A percentile compares a stretch with the other conserved stretches of the same genome.
Evolutionary conservation across 2,113 vertebrate species (phyloP).

Genomic region (Corythoichthys haematopterus): DNA sequence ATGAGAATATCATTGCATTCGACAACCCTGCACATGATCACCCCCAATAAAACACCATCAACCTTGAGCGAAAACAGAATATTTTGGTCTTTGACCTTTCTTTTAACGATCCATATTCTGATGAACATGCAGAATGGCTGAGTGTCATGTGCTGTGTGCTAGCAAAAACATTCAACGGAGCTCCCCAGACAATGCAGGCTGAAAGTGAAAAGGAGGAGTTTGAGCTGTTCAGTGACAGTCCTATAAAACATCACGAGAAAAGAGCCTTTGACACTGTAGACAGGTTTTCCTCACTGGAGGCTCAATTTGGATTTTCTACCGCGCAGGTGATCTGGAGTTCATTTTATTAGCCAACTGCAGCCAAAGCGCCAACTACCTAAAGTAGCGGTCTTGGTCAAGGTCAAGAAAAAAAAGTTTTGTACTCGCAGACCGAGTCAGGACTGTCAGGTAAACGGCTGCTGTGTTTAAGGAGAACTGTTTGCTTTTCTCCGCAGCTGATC

Average conservation of each 20-base stretch:
- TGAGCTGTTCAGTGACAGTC: background rate
- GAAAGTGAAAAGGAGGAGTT: conserved; percentile 21
- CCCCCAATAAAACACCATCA: background rate
- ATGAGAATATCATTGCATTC: too few species aligned
- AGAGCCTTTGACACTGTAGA: background rate
- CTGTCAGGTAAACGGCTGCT: conserved; percentile 9
- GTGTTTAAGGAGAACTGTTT: conserved; percentile 26
- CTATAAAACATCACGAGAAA: background rate
- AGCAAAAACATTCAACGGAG: conserved; percentile 12
- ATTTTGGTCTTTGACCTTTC: background rate
- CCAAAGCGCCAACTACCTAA: background rate
- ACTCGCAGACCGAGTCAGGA: conserved; percentile 12
- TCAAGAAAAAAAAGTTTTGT: background rate
- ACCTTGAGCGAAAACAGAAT: background rate
- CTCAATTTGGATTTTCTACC: background rate
- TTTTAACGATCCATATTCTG: background rate
- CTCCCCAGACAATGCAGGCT: background rate
- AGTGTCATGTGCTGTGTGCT: conserved; percentile 25
- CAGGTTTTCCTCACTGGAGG: background rate
- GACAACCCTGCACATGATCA: background rate
- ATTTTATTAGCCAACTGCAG: background rate
- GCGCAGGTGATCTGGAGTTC: background rate
- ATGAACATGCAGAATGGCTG: conserved; percentile 4
- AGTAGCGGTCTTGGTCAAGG: conserved; percentile 1
- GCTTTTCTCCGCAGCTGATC: conserved; percentile 34